These are phyloP conservation scores for Ptilorrhoa leucosticta DNA, from an alignment of 2,113 vertebrate genomes.

Conservation along the genomic window DNA sequence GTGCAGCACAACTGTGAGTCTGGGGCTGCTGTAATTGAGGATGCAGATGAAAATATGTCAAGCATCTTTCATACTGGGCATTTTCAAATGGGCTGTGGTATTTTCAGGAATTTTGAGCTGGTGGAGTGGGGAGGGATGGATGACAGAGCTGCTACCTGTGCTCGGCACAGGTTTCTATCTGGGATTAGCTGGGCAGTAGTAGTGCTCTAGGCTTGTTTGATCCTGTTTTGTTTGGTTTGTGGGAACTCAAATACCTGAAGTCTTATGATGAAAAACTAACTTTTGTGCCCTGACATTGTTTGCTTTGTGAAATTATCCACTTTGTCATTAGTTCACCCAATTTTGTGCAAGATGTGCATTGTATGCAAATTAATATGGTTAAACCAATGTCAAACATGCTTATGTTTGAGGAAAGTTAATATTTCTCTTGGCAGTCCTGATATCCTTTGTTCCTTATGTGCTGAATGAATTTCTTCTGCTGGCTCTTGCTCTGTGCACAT, in stretches of 20 bases:
- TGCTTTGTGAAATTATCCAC: background rate
- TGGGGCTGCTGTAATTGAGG: background rate
- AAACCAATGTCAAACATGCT: background rate
- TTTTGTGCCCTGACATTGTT: background rate
- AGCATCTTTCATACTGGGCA: background rate
- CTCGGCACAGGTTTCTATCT: background rate
- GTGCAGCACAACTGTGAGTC: rapidly evolving
- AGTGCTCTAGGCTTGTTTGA: background rate
- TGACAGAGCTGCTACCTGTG: background rate
- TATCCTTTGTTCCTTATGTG: background rate
- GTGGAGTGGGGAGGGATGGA: background rate
- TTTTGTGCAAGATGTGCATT: background rate
- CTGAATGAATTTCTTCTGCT: background rate
- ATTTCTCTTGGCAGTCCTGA: conserved; percentile 12
- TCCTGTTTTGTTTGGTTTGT: background rate
- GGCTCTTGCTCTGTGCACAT: background rate
- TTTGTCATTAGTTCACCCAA: background rate
- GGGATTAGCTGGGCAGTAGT: background rate
- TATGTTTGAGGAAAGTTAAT: background rate
- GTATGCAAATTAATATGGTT: conserved; percentile 15
- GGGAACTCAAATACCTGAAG: background rate
- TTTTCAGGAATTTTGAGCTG: background rate
- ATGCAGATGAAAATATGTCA: background rate
- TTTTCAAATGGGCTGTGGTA: background rate
- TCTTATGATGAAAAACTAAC: background rate